Evolutionary conservation across 2,797 vertebrate species (phyloP).

Genomic region (Notolepis coatsorum): DNA sequence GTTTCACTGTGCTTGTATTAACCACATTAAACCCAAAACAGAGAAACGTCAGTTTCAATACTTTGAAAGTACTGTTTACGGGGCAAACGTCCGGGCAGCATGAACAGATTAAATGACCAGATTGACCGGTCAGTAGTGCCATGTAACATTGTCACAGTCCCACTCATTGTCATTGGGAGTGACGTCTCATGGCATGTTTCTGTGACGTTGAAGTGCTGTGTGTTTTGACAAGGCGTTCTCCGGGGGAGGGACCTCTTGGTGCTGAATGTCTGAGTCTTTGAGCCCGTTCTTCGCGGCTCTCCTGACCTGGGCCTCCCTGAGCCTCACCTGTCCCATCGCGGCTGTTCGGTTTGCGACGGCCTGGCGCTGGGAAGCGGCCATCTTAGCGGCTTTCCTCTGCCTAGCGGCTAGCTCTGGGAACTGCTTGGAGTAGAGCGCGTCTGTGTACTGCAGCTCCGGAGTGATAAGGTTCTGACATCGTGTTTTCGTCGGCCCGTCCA

Average conservation of each 20-base stretch:
- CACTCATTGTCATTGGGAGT: not conserved
- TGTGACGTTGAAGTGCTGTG: slow-evolving; percentile 6
- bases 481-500: slow-evolving; percentile 65
- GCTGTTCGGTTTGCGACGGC: not conserved
- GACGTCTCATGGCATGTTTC: slow-evolving; percentile 19
- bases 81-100: not conserved
- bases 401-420: slow-evolving; percentile 70
- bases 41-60: not conserved
- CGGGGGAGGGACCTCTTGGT: slow-evolving; percentile 14
- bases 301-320: slow-evolving; percentile 12
- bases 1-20: not conserved
- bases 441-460: slow-evolving; percentile 88
- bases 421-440: slow-evolving; percentile 77
- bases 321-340: not conserved
- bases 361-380: slow-evolving; percentile 1
- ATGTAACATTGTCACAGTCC: too few species aligned
- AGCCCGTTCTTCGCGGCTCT: not conserved
- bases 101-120: not conserved
- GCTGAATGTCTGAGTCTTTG: slow-evolving; percentile 10
- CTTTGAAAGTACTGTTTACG: too few species aligned
- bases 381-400: slow-evolving; percentile 18
- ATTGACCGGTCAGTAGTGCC: not conserved
- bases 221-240: slow-evolving; percentile 27
- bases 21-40: not conserved
- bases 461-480: slow-evolving; percentile 80